phyloP scores from a whole-genome alignment of 2,888 invertebrate genomes.

The Polia nebulosa region DNA sequence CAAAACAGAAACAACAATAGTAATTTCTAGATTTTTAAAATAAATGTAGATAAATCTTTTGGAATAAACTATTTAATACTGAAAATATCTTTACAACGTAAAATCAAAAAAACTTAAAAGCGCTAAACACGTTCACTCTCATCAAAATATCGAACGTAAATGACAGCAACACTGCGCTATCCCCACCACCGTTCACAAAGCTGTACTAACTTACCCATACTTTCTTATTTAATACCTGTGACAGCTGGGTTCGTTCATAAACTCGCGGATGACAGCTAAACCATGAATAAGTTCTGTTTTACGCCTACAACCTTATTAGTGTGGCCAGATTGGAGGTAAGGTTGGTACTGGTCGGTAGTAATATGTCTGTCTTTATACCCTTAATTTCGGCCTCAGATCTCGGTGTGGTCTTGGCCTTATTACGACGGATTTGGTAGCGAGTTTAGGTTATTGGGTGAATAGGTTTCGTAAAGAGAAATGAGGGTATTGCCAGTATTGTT shows the following conservation, averaged over 20 bases:
- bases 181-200: slow-evolving; percentile 7
- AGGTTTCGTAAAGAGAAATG: neutral
- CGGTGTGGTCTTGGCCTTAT: slow-evolving; percentile 26
- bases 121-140: slow-evolving; percentile 13
- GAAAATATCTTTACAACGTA: too few species aligned
- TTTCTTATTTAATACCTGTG: slow-evolving; percentile 47
- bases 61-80: too few species aligned
- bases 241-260: slow-evolving; percentile 52
- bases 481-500: neutral
- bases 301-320: slow-evolving; percentile 64
- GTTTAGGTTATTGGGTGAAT: slow-evolving; percentile 12
- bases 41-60: too few species aligned
- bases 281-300: slow-evolving; percentile 59
- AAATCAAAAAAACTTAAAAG: neutral
- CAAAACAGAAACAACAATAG: too few species aligned
- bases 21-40: too few species aligned
- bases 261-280: slow-evolving; percentile 42
- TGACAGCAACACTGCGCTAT: slow-evolving; percentile 7
- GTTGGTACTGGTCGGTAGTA: slow-evolving; percentile 45
- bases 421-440: slow-evolving; percentile 15
- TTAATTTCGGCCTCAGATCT: slow-evolving; percentile 60
- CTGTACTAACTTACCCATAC: slow-evolving; percentile 15
- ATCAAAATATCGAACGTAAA: slow-evolving; percentile 3
- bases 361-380: slow-evolving; percentile 62
- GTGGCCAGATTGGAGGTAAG: slow-evolving; percentile 53